These are phyloP conservation scores for Steatornis caripensis DNA, from an alignment of 2,113 vertebrate genomes.

Conservation along the genomic window DNA sequence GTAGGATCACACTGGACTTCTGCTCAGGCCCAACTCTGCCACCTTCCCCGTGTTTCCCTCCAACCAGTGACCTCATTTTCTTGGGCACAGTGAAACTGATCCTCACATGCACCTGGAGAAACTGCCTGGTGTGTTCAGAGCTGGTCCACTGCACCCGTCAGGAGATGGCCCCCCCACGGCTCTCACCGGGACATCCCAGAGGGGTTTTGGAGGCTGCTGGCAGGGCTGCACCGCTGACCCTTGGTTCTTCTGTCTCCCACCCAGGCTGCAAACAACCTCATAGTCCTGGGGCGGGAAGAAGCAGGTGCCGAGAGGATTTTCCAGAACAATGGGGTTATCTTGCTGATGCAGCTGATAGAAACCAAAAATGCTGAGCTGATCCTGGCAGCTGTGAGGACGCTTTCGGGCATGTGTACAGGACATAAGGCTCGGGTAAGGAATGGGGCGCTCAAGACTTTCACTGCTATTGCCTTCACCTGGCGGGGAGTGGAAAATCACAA, in stretches of 20 bases:
- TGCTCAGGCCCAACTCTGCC: background rate
- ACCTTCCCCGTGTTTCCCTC: background rate
- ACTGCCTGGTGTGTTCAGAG: background rate
- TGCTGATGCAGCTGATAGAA: slow-evolving; percentile 87
- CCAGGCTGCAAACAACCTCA: slow-evolving; percentile 95
- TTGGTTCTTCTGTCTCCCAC: background rate
- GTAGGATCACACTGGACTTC: background rate
- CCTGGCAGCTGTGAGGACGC: slow-evolving; percentile 85
- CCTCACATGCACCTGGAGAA: background rate
- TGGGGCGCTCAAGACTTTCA: background rate
- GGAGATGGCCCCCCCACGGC: background rate
- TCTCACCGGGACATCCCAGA: background rate
- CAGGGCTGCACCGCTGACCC: background rate
- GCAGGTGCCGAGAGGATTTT: slow-evolving; percentile 93
- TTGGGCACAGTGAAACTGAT: background rate
- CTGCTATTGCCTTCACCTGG: background rate
- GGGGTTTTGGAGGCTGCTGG: background rate
- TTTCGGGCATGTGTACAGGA: slow-evolving; percentile 91
- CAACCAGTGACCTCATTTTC: background rate
- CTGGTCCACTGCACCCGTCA: background rate
- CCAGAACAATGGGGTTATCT: slow-evolving; percentile 88
- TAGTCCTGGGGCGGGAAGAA: slow-evolving; percentile 91
- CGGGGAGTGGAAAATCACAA: background rate
- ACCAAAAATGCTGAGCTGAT: slow-evolving; percentile 86
- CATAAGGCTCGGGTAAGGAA: slow-evolving; percentile 87